A percentile compares a stretch with the other conserved stretches of the same genome.
phyloP scores from a whole-genome alignment of 2,113 vertebrate species.

The Propithecus coquereli region DNA sequence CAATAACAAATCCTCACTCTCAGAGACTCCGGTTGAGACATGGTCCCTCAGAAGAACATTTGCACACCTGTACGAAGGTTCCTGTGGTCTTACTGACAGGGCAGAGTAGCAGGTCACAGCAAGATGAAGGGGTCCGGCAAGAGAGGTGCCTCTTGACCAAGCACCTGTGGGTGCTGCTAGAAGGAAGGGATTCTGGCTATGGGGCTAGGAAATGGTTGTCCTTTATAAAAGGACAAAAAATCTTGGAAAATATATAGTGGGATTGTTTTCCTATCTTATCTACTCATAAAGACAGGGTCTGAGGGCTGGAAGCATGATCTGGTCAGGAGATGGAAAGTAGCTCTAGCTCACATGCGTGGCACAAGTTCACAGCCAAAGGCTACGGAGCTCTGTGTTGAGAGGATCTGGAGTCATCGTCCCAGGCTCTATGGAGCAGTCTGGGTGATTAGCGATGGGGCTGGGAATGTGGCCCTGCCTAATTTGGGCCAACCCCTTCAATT shows the following conservation, averaged over 20 bases:
- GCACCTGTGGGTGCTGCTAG: not conserved
- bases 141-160: not conserved
- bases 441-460: not conserved
- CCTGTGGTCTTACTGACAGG: not conserved
- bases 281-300: no score
- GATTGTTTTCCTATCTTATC: not conserved
- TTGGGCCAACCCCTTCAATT: not conserved
- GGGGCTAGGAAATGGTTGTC: not conserved
- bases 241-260: not conserved
- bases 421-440: not conserved
- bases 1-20: not conserved
- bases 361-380: not conserved
- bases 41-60: fast-evolving
- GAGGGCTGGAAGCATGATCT: not conserved
- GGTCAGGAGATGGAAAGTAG: not conserved
- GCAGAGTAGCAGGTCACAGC: not conserved
- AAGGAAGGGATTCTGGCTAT: not conserved
- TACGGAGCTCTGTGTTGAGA: not conserved
- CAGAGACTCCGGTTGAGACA: not conserved
- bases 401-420: not conserved
- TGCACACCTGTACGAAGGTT: fast-evolving
- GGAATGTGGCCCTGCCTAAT: fast-evolving
- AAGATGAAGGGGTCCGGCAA: not conserved
- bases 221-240: not conserved
- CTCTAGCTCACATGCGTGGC: not conserved